Percentiles rank a stretch among this genome's conserved stretches.
These are phyloP conservation scores for Poecilia gillii DNA, from an alignment of 2,797 vertebrate genomes.

Conservation along the genomic window DNA sequence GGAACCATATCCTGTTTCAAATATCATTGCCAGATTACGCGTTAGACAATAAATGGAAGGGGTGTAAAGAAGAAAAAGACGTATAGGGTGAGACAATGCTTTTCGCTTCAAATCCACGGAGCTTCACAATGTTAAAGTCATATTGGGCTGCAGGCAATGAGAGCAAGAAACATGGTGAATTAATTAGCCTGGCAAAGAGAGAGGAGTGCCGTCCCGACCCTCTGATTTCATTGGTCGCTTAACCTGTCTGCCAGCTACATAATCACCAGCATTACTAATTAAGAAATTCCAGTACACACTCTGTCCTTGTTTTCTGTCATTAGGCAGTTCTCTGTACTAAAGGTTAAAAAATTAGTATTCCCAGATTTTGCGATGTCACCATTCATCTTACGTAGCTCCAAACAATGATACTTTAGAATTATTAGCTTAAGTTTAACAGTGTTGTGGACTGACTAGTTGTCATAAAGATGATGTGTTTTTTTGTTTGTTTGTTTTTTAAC, in stretches of 20 bases:
- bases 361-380: background rate
- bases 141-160: slow-evolving; percentile 87
- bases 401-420: background rate
- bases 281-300: slow-evolving; percentile 85
- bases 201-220: slow-evolving; percentile 87
- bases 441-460: background rate
- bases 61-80: slow-evolving; percentile 29
- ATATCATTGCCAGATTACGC: slow-evolving; percentile 55
- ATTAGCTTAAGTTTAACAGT: background rate
- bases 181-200: slow-evolving; percentile 94
- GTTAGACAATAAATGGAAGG: slow-evolving; percentile 22
- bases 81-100: slow-evolving; percentile 53
- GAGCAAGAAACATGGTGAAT: slow-evolving; percentile 89
- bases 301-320: slow-evolving; percentile 87
- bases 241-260: slow-evolving; percentile 88
- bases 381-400: background rate
- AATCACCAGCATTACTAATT: slow-evolving; percentile 92
- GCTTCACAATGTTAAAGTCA: slow-evolving; percentile 82
- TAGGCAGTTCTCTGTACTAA: slow-evolving; percentile 79
- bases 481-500: no score
- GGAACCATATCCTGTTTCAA: slow-evolving; percentile 66
- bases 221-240: slow-evolving; percentile 84
- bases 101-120: slow-evolving; percentile 65
- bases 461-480: background rate
- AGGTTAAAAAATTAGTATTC: slow-evolving; percentile 80